These are phyloP conservation scores for Noctua fimbriata DNA, from an alignment of 2,888 invertebrate species.

Conservation along the genomic window DNA sequence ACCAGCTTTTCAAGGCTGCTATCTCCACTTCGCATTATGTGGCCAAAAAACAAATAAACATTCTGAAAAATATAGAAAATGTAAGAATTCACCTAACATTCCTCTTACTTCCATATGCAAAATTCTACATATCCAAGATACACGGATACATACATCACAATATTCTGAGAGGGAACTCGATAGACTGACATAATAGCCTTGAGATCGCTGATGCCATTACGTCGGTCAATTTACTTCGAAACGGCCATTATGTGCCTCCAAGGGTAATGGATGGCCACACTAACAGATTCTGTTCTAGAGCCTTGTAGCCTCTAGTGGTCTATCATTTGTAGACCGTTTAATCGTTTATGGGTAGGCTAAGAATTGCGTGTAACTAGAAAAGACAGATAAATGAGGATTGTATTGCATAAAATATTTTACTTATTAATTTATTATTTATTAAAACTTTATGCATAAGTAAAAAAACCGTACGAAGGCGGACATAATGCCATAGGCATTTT, in stretches of 20 bases:
- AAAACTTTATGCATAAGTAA: too few relatives aligned
- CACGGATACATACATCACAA: not conserved
- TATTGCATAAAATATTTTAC: too few relatives aligned
- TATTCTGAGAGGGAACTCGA: slow-evolving; percentile 16
- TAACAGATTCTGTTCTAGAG: slow-evolving; percentile 18
- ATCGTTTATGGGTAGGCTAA: not conserved
- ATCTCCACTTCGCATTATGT: too few relatives aligned
- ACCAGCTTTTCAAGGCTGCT: too few relatives aligned
- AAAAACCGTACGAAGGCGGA: too few relatives aligned
- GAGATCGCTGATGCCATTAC: slow-evolving; percentile 38
- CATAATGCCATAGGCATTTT: too few relatives aligned
- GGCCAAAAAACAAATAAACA: not conserved
- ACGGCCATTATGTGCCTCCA: slow-evolving; percentile 30
- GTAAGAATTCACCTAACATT: not conserved
- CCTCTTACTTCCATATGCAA: not conserved
- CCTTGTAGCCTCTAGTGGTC: not conserved
- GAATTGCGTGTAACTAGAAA: not conserved
- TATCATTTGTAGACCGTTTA: slow-evolving; percentile 3
- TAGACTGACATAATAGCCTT: slow-evolving; percentile 21
- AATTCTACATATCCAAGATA: not conserved
- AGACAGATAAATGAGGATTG: not conserved
- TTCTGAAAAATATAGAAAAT: not conserved
- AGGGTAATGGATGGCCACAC: slow-evolving; percentile 44
- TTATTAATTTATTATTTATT: too few relatives aligned
- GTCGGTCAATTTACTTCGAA: slow-evolving; percentile 51